phyloP scores from a whole-genome alignment of 2,113 vertebrate species.

The Lota lota region DNA sequence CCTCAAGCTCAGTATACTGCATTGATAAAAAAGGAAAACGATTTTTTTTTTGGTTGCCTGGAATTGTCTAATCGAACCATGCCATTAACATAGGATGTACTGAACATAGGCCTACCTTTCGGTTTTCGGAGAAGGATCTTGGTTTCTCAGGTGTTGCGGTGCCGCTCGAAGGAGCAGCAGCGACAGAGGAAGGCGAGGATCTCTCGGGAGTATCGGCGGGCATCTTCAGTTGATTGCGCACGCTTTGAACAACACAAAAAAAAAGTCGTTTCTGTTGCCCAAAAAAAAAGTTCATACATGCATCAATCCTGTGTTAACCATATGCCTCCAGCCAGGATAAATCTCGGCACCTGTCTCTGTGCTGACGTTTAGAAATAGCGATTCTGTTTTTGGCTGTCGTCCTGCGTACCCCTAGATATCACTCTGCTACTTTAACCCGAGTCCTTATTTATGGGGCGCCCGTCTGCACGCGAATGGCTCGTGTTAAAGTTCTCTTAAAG shows the following conservation, averaged over 20 bases:
- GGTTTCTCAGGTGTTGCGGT: conserved; percentile 80
- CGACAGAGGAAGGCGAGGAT: conserved; percentile 77
- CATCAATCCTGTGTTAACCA: too few species aligned
- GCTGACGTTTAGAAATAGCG: too few species aligned
- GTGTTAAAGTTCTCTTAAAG: conserved; percentile 77
- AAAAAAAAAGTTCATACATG: too few species aligned
- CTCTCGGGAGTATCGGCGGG: conserved; percentile 84
- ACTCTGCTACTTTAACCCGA: conserved; percentile 33
- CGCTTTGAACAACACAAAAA: too few species aligned
- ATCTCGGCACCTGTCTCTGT: too few species aligned
- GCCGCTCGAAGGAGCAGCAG: conserved; percentile 76
- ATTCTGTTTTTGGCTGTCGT: too few species aligned
- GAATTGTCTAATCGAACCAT: not conserved
- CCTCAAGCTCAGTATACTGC: too few species aligned
- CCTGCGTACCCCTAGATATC: too few species aligned
- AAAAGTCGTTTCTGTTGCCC: too few species aligned
- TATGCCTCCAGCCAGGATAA: too few species aligned
- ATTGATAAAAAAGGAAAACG: not conserved
- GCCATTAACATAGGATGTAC: not conserved
- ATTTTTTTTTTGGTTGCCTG: too few species aligned
- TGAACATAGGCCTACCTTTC: conserved; percentile 77
- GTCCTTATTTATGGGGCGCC: conserved; percentile 78
- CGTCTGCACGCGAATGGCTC: conserved; percentile 87
- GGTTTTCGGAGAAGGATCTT: conserved; percentile 78
- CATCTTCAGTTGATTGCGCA: conserved; percentile 71